Percentiles rank a stretch among this genome's conserved stretches.
Conservation (phyloP, 2,888 invertebrate species). For the Pardosa pseudoannulata region DNA sequence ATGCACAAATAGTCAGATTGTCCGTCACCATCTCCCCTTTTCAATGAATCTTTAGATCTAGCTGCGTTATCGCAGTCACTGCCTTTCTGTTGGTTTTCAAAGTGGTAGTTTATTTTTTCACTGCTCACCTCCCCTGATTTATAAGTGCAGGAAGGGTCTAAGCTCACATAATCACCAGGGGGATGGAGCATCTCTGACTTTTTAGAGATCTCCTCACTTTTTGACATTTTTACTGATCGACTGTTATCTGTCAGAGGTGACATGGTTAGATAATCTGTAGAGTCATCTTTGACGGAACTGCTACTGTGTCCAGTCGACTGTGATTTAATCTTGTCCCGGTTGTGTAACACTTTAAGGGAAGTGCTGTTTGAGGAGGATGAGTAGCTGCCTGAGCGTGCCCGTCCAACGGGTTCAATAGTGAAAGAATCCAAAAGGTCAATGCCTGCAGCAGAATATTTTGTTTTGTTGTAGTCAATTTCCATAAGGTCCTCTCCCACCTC, state of each 20-base stretch:
- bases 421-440: conserved; percentile 58
- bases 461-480: conserved; percentile 76
- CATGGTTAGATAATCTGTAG: conserved; percentile 56
- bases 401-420: conserved; percentile 70
- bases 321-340: conserved; percentile 48
- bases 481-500: conserved; percentile 77
- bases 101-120: not conserved
- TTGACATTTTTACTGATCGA: not conserved
- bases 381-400: conserved; percentile 66
- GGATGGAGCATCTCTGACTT: conserved; percentile 53
- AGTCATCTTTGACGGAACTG: too few species aligned
- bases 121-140: not conserved
- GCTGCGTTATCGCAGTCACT: not conserved
- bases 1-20: conserved; percentile 66
- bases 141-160: conserved; percentile 58
- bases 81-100: not conserved
- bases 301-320: conserved; percentile 58
- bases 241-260: conserved; percentile 44
- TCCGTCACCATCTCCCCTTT: too few species aligned
- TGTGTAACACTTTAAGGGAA: conserved; percentile 41
- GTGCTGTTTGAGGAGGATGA: conserved; percentile 51
- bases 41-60: too few species aligned
- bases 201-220: not conserved
- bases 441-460: conserved; percentile 39
- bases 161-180: conserved; percentile 65